Percentiles rank a stretch among this genome's conserved stretches.
These are phyloP conservation scores for Teleogryllus oceanicus DNA, from an alignment of 2,888 invertebrate genomes.

Conservation along the genomic window DNA sequence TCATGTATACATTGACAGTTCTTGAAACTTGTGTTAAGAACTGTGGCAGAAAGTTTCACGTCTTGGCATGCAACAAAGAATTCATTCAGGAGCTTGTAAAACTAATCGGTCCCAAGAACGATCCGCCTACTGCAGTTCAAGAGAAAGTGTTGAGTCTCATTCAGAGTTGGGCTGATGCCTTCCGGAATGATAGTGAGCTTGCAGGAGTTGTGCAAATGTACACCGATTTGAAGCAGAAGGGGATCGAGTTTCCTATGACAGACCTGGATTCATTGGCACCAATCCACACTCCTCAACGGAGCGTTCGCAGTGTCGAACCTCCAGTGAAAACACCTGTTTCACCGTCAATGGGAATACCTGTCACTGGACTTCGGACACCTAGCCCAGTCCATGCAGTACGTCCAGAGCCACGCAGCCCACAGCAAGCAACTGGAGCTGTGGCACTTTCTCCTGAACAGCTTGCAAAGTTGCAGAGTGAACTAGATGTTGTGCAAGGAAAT, in stretches of 20 bases:
- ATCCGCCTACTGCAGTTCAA: constrained; percentile 94
- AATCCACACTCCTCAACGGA: constrained; percentile 87
- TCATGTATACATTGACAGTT: constrained; percentile 89
- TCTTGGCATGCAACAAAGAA: constrained; percentile 87
- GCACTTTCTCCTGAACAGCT: constrained; percentile 74
- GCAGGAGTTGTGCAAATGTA: constrained; percentile 93
- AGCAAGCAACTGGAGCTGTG: constrained; percentile 46
- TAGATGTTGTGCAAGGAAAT: constrained; percentile 88
- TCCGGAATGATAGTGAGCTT: constrained; percentile 84
- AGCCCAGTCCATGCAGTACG: constrained; percentile 28
- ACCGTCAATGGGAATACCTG: not conserved
- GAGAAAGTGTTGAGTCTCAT: constrained; percentile 88
- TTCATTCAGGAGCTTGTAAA: constrained; percentile 77
- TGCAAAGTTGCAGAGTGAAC: constrained; percentile 84
- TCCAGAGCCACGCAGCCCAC: constrained; percentile 30
- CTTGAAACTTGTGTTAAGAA: constrained; percentile 98
- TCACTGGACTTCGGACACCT: constrained; percentile 12
- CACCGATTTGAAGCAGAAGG: constrained; percentile 88
- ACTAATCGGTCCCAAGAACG: constrained; percentile 90
- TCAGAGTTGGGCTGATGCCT: constrained; percentile 98
- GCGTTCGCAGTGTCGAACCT: constrained; percentile 49
- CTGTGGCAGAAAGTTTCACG: constrained; percentile 89
- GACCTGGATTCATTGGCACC: constrained; percentile 92
- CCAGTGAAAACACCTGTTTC: not conserved
- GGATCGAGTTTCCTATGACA: constrained; percentile 96